These are phyloP conservation scores for Tipula vernalis DNA, from an alignment of 2,888 invertebrate species.

Conservation along the genomic window DNA sequence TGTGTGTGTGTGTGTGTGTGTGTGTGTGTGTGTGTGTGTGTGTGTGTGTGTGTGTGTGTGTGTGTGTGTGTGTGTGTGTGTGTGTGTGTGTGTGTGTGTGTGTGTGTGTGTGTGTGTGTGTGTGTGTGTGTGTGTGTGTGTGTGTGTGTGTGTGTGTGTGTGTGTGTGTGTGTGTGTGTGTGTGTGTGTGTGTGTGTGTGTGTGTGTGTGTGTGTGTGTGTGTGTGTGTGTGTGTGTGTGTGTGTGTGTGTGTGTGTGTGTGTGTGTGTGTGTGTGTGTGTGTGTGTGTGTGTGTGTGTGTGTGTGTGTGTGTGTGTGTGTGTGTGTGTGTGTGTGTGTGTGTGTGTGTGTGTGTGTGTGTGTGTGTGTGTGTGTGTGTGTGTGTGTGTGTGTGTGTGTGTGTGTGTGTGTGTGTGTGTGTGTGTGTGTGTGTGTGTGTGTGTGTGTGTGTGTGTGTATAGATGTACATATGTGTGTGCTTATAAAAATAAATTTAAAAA, in stretches of 20 bases:
- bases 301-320: slow-evolving; percentile 18
- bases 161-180: neutral
- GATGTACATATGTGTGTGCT: no score
- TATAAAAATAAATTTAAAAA: no score
- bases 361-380: neutral
- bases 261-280: slow-evolving; percentile 20
- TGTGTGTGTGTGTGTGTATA: no score
- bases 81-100: neutral
- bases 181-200: slow-evolving; percentile 14
- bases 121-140: slow-evolving; percentile 15
- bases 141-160: slow-evolving; percentile 12
- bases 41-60: neutral
- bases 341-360: neutral
- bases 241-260: slow-evolving; percentile 20
- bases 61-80: neutral
- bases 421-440: no score
- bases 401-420: neutral
- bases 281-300: slow-evolving; percentile 19
- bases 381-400: neutral
- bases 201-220: slow-evolving; percentile 21
- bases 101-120: neutral
- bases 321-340: neutral
- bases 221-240: slow-evolving; percentile 20
- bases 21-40: neutral
- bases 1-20: neutral